These are phyloP conservation scores for Strix aluco DNA, from an alignment of 2,113 vertebrate species.

Conservation along the genomic window DNA sequence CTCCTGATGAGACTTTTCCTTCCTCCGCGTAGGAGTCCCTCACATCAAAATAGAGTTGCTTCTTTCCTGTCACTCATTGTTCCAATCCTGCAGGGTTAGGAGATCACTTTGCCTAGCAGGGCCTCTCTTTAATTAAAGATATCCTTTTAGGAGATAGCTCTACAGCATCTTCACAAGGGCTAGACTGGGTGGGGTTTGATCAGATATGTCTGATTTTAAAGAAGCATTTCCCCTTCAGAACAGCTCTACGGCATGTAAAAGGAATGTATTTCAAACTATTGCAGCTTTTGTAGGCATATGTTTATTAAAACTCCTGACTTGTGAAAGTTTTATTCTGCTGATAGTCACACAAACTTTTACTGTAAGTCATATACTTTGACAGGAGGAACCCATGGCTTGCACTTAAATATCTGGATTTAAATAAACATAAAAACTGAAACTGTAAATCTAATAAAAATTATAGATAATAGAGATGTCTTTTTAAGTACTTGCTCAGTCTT, in stretches of 20 bases:
- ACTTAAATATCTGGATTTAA: neutral
- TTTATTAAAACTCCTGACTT: neutral
- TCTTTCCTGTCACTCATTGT: slow-evolving; percentile 54
- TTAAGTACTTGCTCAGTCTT: neutral
- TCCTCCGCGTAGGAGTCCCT: slow-evolving; percentile 6
- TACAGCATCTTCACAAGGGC: neutral
- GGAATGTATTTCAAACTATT: neutral
- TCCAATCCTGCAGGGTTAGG: neutral
- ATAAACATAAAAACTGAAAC: neutral
- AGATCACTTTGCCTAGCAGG: neutral
- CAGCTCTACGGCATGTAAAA: neutral
- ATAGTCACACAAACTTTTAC: neutral
- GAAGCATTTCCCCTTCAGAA: neutral
- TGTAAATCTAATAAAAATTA: neutral
- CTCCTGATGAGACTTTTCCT: slow-evolving; percentile 47
- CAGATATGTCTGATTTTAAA: neutral
- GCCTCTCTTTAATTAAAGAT: slow-evolving; percentile 5
- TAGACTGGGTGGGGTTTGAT: neutral
- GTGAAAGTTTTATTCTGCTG: neutral
- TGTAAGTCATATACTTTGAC: neutral
- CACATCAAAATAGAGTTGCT: slow-evolving; percentile 17
- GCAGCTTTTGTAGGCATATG: neutral
- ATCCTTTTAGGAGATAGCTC: neutral
- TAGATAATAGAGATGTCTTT: neutral
- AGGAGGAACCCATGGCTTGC: neutral